Evolutionary conservation across 2,113 vertebrate genomes (phyloP), one percentile per base, ranked within the genome.

Genomic region (Lethenteron camtschaticum): DNA sequence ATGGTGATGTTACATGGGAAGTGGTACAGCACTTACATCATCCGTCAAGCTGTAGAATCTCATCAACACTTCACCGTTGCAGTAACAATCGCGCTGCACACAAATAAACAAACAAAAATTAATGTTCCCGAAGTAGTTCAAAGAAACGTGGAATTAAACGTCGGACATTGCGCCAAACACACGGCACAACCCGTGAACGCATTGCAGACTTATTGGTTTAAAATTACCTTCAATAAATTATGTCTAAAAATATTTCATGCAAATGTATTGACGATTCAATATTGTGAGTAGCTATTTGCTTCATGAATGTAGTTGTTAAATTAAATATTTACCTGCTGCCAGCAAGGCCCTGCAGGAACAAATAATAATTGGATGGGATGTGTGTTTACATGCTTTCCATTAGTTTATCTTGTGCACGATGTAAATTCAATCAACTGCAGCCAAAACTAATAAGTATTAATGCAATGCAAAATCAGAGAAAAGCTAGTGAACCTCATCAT

Each of bases 41-140:
- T 83, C 83, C 68, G 82, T 86, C 71, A 86, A 79, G 77, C 84
- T 85, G 78, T 84, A 86, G 76, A 85, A 85, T 56, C 76, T 80
- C 80, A 85, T 84, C 1, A 86, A 72, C 82, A 84, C 75, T 83
- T 85, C 59, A 85, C 73, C 10, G 84, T 82, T 1, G 85, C 83
- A 4, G 83, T 83, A 56, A 86, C 83, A 10, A 86, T 85, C 57
- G 84, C 85, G 72, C 84, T 86, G 75, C 9, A 68, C 58, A 55
- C 72, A 71, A 13, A 70, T 70, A 20, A 56, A n/a, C 11, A 20
- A 58, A 56, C 12, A 10, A 55, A 9, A 11, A 24, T 70, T 56
- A 24, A 58, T 14, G 59, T 18, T n/a, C 56, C 16, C 55, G 66
- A 60, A 20, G 11, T 56, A 71, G 63, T 20, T 56, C 9, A n/a